These are phyloP conservation scores for Cantharis lateralis DNA, from an alignment of 2,888 invertebrate genomes.

Conservation along the genomic window DNA sequence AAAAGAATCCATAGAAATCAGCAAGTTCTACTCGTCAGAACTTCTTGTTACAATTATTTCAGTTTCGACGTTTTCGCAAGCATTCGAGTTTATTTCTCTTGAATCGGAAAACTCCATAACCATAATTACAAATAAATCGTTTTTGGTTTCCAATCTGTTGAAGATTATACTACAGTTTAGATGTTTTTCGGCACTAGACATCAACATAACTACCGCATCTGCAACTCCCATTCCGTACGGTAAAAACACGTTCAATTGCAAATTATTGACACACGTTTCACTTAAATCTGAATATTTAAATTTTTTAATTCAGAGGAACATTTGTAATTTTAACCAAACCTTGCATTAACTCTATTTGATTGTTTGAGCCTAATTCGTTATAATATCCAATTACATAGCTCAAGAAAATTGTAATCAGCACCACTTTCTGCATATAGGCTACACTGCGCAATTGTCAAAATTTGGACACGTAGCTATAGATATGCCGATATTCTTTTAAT, in stretches of 20 bases:
- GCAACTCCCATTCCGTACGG: constrained; percentile 34
- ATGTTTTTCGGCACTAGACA: constrained; percentile 19
- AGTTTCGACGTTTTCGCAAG: constrained; percentile 16
- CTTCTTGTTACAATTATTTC: not conserved
- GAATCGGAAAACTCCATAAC: constrained; percentile 27
- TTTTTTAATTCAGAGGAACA: not conserved
- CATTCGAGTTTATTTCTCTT: constrained; percentile 3
- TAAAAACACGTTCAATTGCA: constrained; percentile 28
- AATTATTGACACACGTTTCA: constrained; percentile 29
- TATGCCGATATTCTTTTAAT: not conserved
- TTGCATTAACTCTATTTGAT: not conserved
- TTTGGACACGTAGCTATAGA: not conserved
- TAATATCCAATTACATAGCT: not conserved
- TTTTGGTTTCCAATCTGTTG: constrained; percentile 11
- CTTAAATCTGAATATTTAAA: constrained; percentile 31
- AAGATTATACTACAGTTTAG: constrained; percentile 23
- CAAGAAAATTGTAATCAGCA: not conserved
- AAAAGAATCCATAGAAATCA: not conserved
- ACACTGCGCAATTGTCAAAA: not conserved
- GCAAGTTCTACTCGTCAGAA: not conserved
- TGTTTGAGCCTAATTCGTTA: not conserved
- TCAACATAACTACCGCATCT: constrained; percentile 26
- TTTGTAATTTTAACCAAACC: not conserved
- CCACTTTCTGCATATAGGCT: not conserved
- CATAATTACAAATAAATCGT: constrained; percentile 22